Base-by-base conservation (phyloP, 2,888 invertebrate genomes). In the Leucozona laternaria region DNA sequence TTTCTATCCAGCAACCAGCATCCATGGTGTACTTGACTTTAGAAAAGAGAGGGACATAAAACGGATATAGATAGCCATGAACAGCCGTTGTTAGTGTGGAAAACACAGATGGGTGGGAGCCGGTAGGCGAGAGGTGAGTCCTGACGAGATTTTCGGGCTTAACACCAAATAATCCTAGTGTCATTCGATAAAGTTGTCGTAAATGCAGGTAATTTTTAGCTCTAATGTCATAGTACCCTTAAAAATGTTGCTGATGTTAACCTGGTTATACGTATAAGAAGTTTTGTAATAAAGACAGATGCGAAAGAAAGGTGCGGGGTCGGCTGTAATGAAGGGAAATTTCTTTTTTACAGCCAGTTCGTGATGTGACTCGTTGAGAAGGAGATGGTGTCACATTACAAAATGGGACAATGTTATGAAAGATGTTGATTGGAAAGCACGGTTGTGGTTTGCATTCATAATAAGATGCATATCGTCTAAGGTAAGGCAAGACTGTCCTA, bases 171-270 rank as follows among this genome's bases (percentile, higher is more conserved):
- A 86, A 81, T 81, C 81, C 81, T 28, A 25, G 81, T 75, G 64
- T 86, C 86, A 86, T 86, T 86, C 73, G 78, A 81, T 78, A 78
- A 75, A 81, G 70, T 75, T 70, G 77, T 79, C 64, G 73, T 62
- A 81, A 78, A 75, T 86, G 81, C 78, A 81, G 86, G 86, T 86
- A 86, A 86, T 86, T 86, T 78, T 31, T 22, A 71, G 75, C 57
- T 64, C 40, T 70, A 58, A 40, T 66, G 57, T 53, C 68, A 50
- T 25, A 43, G 48, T 77, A 66, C 58, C 28, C 64, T 45, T 58
- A 68, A 68, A 82, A 81, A 48, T 50, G 13, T 53, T 66, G 28
- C 28, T 28, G 37, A 22, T 72, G 53, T 72, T 66, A 72, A 70
- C 64, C 71, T 66, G 50, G 72, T 73, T 72, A 62, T 83, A n/a